Evolutionary conservation across 2,888 invertebrate genomes (phyloP), one percentile per base, ranked within the genome.

Genomic region (Ophion obscuratus): DNA sequence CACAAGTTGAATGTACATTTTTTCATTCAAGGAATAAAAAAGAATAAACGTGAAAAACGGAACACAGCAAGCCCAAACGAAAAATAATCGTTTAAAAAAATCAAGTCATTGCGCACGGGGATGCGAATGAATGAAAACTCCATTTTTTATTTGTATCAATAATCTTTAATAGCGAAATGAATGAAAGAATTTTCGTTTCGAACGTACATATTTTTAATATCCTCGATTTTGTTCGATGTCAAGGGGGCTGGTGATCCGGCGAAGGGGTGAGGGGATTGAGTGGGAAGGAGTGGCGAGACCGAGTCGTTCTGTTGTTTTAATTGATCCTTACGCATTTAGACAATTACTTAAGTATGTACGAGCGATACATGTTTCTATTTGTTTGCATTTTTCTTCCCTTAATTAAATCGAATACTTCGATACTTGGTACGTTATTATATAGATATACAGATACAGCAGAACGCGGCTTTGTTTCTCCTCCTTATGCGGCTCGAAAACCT

Each of bases 371-470:
- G 89, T 91, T 92, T 47, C 24, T 70, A 14, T 70, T 73, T 92
- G 4, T 59, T 74, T 47, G 10, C 40, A 17, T 75, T 36, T 61
- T 31, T 31, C 31, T 75, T 77, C 76, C 76, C 85, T 84, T 83
- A 85, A 92, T 92, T 93, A 92, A 92, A 92, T 91, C 90, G 90
- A 91, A 92, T 92, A 92, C 91, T 70, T 92, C 91, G 91, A 92
- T 92, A 91, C 91, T 92, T 92, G 91, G 88, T 91, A 89, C 90
- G 47, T 47, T 47, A 92, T 90, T 90, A 91, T 92, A 93, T 92
- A 92, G 93, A 91, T 91, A 93, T 94, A 94, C 92, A 94, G 93
- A 93, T 93, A 93, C 91, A 91, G 88, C 91, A 91, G 88, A 93
- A 92, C 91, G 91, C 75, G 75, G 68, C 36, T 77, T 86, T 77